phyloP scores from a whole-genome alignment of 1,140 invertebrate genomes.

The Bathynomus jamesi region DNA sequence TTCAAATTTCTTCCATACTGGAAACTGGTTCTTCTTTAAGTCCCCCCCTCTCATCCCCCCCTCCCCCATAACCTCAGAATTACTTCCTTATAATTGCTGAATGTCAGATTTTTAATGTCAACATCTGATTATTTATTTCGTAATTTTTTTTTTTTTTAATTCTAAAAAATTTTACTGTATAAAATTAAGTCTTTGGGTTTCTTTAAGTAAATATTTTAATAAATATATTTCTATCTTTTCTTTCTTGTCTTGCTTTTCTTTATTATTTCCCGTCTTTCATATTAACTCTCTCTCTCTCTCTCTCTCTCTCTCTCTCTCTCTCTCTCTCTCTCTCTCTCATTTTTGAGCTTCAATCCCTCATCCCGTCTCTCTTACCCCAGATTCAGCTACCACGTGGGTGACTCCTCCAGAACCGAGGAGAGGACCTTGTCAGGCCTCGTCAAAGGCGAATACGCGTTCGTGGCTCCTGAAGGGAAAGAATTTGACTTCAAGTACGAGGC shows the following conservation, averaged over 20 bases:
- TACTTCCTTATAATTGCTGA: too few relatives aligned
- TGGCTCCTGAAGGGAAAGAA: slow-evolving; percentile 42
- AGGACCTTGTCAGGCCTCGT: slow-evolving; percentile 41
- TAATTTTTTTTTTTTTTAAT: too few relatives aligned
- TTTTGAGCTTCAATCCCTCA: background rate
- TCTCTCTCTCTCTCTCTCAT: background rate
- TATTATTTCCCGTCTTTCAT: background rate
- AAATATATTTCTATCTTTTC: background rate
- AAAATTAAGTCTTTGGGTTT: too few relatives aligned
- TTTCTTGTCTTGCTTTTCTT: background rate
- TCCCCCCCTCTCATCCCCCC: too few relatives aligned
- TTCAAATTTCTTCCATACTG: too few relatives aligned
- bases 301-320: background rate
- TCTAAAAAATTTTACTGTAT: too few relatives aligned
- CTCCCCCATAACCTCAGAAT: too few relatives aligned
- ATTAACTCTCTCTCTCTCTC: background rate
- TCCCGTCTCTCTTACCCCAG: slow-evolving; percentile 1
- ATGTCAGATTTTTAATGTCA: too few relatives aligned
- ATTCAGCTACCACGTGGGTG: slow-evolving; percentile 31
- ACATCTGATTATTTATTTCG: too few relatives aligned
- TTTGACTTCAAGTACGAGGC: slow-evolving; percentile 43
- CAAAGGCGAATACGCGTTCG: slow-evolving; percentile 43
- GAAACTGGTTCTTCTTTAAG: too few relatives aligned
- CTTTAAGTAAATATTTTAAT: background rate
- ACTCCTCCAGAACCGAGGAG: slow-evolving; percentile 26